Evolutionary conservation across 2,797 vertebrate species (phyloP).

Genomic region (Cynopterus sphinx): DNA sequence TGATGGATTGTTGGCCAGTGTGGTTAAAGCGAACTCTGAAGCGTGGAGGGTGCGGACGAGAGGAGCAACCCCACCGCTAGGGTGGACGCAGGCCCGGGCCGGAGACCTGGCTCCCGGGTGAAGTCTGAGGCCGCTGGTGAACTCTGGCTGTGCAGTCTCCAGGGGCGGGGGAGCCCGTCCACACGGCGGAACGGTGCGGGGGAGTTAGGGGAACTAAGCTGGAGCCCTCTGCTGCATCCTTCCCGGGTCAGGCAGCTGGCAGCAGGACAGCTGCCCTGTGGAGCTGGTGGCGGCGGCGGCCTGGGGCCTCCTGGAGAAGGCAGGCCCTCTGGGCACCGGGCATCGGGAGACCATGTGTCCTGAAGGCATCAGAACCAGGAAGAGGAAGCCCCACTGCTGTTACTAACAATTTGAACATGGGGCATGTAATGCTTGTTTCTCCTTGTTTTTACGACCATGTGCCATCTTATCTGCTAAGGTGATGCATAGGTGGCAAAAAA

Average conservation of each 20-base stretch:
- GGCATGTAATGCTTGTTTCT: not conserved
- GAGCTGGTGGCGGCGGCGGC: too few relatives aligned
- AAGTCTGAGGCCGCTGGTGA: not conserved
- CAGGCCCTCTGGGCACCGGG: not conserved
- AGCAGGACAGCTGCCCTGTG: not conserved
- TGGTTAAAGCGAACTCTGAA: too few relatives aligned
- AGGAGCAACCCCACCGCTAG: not conserved
- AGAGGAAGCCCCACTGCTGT: not conserved
- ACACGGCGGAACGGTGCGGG: not conserved
- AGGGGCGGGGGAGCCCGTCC: rapidly evolving
- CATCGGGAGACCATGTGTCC: not conserved
- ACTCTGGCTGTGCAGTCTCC: not conserved
- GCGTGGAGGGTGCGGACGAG: not conserved
- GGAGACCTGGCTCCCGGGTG: not conserved
- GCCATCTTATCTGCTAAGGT: not conserved
- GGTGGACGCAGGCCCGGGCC: not conserved
- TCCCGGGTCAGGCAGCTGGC: not conserved
- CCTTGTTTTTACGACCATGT: not conserved
- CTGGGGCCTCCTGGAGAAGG: not conserved
- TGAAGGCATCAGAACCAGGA: not conserved
- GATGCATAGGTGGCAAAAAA: not conserved
- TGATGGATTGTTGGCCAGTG: not conserved
- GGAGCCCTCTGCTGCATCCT: not conserved
- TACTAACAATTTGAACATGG: not conserved
- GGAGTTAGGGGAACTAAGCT: not conserved